phyloP scores from a whole-genome alignment of 2,888 invertebrate genomes.

The Margaritifera margaritifera region DNA sequence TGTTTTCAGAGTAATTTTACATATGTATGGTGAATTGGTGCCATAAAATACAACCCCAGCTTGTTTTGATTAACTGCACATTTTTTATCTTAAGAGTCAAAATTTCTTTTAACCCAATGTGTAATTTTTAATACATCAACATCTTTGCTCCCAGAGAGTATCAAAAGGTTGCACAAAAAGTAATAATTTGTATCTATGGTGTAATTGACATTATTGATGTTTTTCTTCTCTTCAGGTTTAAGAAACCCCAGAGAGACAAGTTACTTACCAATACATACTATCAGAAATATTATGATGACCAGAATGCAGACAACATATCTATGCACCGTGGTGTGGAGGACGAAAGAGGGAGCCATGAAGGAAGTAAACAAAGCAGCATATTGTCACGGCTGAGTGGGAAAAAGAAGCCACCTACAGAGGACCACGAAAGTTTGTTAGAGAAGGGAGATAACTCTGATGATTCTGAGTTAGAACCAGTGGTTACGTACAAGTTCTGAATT shows the following conservation, averaged over 20 bases:
- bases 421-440: constrained; percentile 56
- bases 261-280: constrained; percentile 65
- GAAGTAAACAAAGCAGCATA: constrained; percentile 58
- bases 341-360: constrained; percentile 38
- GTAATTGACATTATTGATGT: neutral
- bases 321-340: constrained; percentile 62
- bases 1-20: too few relatives aligned
- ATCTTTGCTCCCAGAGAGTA: neutral
- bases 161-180: neutral
- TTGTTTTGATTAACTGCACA: too few relatives aligned
- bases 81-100: too few relatives aligned
- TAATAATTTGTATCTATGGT: neutral
- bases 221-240: constrained; percentile 54
- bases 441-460: constrained; percentile 17
- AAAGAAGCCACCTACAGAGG: constrained; percentile 45
- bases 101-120: too few relatives aligned
- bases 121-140: too few relatives aligned
- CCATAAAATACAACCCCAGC: too few relatives aligned
- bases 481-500: too few relatives aligned
- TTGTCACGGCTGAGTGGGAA: constrained; percentile 57
- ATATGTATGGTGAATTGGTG: too few relatives aligned
- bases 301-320: constrained; percentile 56
- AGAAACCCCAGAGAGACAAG: constrained; percentile 60
- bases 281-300: constrained; percentile 48
- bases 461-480: too few relatives aligned